These are phyloP conservation scores for Sphenopsis melanotis DNA, from an alignment of 2,797 vertebrate genomes.

Conservation along the genomic window DNA sequence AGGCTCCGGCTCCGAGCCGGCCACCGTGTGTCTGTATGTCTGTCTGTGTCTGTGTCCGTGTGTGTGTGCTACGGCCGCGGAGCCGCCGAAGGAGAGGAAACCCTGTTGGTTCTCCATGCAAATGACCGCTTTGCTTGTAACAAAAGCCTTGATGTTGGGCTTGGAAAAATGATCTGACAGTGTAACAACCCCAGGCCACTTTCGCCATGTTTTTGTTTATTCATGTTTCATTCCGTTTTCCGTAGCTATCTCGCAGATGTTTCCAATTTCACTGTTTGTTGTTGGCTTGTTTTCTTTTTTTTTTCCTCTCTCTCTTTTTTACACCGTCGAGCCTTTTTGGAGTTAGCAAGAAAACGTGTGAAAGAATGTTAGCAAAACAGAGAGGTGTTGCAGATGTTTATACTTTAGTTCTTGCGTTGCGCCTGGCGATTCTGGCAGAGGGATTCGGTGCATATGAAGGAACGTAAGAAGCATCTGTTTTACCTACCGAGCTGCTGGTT, in stretches of 20 bases:
- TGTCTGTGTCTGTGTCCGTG: neutral
- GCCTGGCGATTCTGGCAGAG: conserved; percentile 35
- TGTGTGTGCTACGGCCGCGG: neutral
- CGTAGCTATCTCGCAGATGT: conserved; percentile 41
- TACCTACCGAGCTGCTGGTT: conserved; percentile 19
- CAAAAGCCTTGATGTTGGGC: conserved; percentile 75
- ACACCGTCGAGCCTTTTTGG: conserved; percentile 17
- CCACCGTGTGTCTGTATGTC: neutral
- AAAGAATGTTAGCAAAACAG: conserved; percentile 65
- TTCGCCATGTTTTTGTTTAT: conserved; percentile 79
- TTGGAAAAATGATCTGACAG: conserved; percentile 66
- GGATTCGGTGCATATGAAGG: conserved; percentile 33
- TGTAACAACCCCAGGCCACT: conserved; percentile 73
- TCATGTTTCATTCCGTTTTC: conserved; percentile 60
- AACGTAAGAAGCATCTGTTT: conserved; percentile 55
- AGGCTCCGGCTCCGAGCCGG: neutral
- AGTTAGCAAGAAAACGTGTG: conserved; percentile 50
- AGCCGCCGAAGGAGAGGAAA: conserved; percentile 46
- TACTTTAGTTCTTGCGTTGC: conserved; percentile 57
- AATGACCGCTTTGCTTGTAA: conserved; percentile 74
- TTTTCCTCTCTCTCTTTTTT: neutral
- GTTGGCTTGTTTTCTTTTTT: neutral
- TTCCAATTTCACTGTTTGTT: neutral
- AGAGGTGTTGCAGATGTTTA: conserved; percentile 67
- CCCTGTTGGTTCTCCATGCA: conserved; percentile 73